Evolutionary conservation across 2,113 vertebrate species (phyloP).

Genomic region (Halcyon malimbica): DNA sequence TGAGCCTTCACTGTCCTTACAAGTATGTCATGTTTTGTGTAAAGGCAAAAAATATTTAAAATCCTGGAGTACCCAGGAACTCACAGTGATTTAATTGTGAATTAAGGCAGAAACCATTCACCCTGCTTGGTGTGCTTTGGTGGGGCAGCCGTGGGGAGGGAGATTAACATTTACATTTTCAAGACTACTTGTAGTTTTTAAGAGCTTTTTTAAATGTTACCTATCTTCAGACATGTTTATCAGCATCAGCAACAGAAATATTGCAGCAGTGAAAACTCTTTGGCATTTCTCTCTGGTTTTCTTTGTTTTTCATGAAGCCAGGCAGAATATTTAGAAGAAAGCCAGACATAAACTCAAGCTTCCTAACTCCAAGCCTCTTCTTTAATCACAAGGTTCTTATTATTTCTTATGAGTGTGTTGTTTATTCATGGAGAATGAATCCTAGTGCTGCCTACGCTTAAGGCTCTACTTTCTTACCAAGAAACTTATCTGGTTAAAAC

Average conservation of each 20-base stretch:
- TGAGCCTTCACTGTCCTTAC: background rate
- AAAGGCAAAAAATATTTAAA: background rate
- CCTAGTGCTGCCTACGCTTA: background rate
- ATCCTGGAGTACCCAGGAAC: background rate
- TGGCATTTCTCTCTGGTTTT: background rate
- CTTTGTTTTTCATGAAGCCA: background rate
- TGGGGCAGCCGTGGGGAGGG: background rate
- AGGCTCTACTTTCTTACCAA: background rate
- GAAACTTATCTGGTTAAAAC: background rate
- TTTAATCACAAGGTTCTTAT: background rate
- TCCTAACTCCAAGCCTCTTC: background rate
- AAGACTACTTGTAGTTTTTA: background rate
- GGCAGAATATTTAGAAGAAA: background rate
- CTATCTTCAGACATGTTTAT: background rate
- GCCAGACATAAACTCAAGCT: background rate
- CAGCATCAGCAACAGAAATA: background rate
- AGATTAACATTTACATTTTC: background rate
- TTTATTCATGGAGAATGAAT: background rate
- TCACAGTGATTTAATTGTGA: background rate
- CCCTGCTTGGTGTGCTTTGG: background rate
- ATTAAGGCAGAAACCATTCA: background rate
- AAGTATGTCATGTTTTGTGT: background rate
- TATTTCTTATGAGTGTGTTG: background rate
- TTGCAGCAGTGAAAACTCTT: background rate
- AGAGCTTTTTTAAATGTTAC: background rate